A percentile compares a stretch with the other conserved stretches of the same genome.
These are phyloP conservation scores for Meloidogyne hapla DNA, from an alignment of 1,140 invertebrate species.

Conservation along the genomic window DNA sequence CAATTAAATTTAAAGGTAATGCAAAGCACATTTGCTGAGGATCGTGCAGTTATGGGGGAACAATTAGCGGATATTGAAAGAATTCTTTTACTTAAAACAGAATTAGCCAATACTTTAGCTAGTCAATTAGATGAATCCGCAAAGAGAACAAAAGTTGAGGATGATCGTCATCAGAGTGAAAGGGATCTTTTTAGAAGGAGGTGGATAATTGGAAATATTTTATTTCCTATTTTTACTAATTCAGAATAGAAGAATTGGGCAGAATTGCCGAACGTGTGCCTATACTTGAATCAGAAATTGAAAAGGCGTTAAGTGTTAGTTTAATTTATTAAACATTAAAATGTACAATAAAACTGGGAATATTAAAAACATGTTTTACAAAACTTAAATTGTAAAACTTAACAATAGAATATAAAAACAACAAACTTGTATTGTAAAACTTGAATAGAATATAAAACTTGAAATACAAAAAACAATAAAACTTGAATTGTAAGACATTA, in stretches of 20 bases:
- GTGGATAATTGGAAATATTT: background rate
- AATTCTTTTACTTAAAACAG: constrained; percentile 53
- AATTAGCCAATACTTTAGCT: constrained; percentile 52
- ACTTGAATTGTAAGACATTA: too few relatives aligned
- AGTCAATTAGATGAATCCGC: constrained; percentile 55
- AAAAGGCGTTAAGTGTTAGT: constrained; percentile 29
- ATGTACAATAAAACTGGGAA: too few relatives aligned
- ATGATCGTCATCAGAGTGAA: constrained; percentile 47
- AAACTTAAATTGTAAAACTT: constrained; percentile 18
- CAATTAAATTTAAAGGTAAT: constrained; percentile 31
- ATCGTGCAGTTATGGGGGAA: constrained; percentile 45
- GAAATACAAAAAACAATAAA: too few relatives aligned
- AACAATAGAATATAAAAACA: too few relatives aligned
- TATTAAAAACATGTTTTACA: background rate
- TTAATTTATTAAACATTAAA: constrained; percentile 6
- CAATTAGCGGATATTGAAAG: constrained; percentile 58
- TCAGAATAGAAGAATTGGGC: constrained; percentile 44
- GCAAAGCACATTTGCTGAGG: constrained; percentile 50
- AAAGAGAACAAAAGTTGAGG: constrained; percentile 37
- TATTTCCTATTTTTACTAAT: too few relatives aligned
- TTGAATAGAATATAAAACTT: constrained; percentile 16
- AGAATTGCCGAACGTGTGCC: constrained; percentile 47
- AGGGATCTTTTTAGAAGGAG: constrained; percentile 45
- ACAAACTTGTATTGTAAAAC: background rate
- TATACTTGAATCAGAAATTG: constrained; percentile 48